Evolutionary conservation across 2,888 invertebrate genomes (phyloP).

Genomic region (Sphaerophoria rueppellii): DNA sequence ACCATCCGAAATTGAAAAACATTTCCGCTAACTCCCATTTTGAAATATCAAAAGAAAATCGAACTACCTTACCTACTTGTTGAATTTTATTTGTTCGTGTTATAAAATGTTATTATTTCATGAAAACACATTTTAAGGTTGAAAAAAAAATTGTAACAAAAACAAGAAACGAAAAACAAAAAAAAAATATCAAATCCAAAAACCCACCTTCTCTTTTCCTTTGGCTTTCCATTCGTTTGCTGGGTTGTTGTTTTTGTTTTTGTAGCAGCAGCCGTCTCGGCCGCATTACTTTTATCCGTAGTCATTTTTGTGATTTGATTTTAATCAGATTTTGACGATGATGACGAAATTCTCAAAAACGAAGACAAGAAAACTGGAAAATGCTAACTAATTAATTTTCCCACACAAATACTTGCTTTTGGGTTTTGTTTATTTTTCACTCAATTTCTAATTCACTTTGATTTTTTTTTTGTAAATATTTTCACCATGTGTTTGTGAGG

Average conservation of each 20-base stretch:
- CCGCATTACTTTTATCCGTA: conserved; percentile 69
- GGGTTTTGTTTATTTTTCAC: background rate
- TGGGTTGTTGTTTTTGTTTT: conserved; percentile 73
- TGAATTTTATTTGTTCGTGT: background rate
- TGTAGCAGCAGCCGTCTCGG: conserved; percentile 66
- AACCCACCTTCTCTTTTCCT: conserved; percentile 88
- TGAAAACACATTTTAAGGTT: background rate
- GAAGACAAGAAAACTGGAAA: conserved; percentile 14
- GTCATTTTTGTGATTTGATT: conserved; percentile 47
- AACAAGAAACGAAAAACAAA: background rate
- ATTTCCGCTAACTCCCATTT: background rate
- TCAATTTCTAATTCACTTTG: background rate
- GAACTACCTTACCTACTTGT: conserved; percentile 9
- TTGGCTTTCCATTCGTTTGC: conserved; percentile 82
- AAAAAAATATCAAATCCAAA: too few species aligned
- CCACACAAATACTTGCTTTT: conserved; percentile 8
- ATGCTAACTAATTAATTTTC: background rate
- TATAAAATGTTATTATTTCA: background rate
- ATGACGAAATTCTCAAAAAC: conserved; percentile 35
- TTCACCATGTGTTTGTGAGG: conserved; percentile 41
- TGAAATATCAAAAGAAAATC: background rate
- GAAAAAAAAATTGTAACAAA: background rate
- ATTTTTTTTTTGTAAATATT: conserved; percentile 12
- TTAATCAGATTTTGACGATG: conserved; percentile 11
- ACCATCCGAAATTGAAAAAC: too few species aligned